phyloP scores from a whole-genome alignment of 2,888 invertebrate genomes.

The Sphinx pinastri region DNA sequence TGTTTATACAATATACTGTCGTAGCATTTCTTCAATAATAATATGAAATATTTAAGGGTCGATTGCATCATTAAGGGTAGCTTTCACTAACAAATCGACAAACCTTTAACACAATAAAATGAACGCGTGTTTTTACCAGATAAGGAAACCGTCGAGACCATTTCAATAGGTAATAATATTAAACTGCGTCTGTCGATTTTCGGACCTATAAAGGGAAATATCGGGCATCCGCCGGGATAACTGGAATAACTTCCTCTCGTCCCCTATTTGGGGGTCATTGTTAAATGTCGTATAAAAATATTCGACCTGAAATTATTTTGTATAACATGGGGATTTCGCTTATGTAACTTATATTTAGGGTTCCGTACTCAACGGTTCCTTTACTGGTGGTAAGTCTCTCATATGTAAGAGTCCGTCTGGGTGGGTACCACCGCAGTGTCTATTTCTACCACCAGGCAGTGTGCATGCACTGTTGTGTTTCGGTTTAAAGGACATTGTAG shows the following conservation, averaged over 20 bases:
- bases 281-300: slow-evolving; percentile 11
- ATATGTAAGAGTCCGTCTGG: too few species aligned
- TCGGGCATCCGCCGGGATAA: slow-evolving; percentile 34
- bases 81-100: background rate
- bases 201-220: slow-evolving; percentile 32
- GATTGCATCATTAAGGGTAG: too few species aligned
- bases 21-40: too few species aligned
- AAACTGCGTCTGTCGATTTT: slow-evolving; percentile 15
- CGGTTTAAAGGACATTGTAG: too few species aligned
- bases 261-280: slow-evolving; percentile 8
- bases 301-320: background rate
- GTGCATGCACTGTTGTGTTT: too few species aligned
- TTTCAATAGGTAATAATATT: slow-evolving; percentile 30
- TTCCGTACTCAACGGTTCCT: background rate
- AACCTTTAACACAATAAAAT: slow-evolving; percentile 1
- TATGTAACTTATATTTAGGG: background rate
- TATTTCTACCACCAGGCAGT: too few species aligned
- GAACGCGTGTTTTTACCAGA: slow-evolving; percentile 11
- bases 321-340: background rate
- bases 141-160: slow-evolving; percentile 9
- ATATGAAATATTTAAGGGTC: background rate
- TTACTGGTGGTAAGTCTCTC: too few species aligned
- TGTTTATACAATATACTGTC: too few species aligned
- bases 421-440: too few species aligned
- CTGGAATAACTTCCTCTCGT: slow-evolving; percentile 36